phyloP scores from a whole-genome alignment of 2,888 invertebrate genomes.

The Meiosimyza platycephala region DNA sequence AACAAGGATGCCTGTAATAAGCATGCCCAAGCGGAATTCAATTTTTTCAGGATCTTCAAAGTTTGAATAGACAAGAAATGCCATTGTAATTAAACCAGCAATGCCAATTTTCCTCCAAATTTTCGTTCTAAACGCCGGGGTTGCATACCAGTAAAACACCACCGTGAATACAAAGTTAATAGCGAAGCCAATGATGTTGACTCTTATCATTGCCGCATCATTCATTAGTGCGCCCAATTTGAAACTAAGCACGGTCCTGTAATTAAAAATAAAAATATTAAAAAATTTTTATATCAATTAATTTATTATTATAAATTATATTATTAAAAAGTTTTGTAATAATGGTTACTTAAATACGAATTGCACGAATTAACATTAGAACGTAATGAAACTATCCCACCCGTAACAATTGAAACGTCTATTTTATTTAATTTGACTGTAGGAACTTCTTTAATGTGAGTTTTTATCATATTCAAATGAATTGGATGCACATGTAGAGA shows the following conservation, averaged over 20 bases:
- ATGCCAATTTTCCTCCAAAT: constrained; percentile 72
- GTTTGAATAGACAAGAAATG: constrained; percentile 73
- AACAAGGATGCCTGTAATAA: constrained; percentile 72
- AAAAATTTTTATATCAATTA: no score
- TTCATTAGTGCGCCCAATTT: constrained; percentile 80
- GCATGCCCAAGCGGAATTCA: constrained; percentile 77
- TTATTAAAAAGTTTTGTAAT: no score
- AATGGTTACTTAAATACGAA: no score
- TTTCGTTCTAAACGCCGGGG: constrained; percentile 68
- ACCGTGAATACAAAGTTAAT: constrained; percentile 76
- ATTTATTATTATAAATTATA: no score
- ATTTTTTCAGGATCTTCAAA: constrained; percentile 75
- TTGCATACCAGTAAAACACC: constrained; percentile 76
- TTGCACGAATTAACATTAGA: no score
- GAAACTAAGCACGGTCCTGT: constrained; percentile 79
- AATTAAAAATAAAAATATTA: constrained; percentile 30
- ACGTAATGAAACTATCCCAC: no score
- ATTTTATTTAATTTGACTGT: no score
- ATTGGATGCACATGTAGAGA: no score
- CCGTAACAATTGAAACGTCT: no score
- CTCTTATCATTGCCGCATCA: constrained; percentile 81
- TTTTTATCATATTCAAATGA: no score
- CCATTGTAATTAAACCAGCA: constrained; percentile 71
- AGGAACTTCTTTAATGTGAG: no score
- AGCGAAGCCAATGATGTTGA: constrained; percentile 80